phyloP scores from a whole-genome alignment of 2,113 vertebrate species.

The Corythaeola cristata region DNA sequence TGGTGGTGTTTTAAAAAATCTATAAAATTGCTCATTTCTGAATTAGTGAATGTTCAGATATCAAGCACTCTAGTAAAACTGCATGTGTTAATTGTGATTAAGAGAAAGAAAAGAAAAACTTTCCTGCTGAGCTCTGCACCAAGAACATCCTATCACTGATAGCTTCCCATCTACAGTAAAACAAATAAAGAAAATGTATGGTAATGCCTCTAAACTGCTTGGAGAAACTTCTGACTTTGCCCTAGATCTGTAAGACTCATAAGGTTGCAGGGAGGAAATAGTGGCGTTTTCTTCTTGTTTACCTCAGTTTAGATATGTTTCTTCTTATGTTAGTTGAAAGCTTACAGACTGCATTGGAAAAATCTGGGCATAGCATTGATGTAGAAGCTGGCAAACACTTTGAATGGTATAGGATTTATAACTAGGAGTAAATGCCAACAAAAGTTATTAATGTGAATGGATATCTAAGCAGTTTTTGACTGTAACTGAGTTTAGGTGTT shows the following conservation, averaged over 20 bases:
- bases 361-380: neutral
- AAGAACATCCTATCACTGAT: neutral
- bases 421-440: neutral
- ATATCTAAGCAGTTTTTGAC: neutral
- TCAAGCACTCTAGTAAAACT: neutral
- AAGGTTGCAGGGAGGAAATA: neutral
- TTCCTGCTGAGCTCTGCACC: neutral
- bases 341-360: neutral
- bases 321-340: neutral
- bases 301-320: neutral
- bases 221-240: neutral
- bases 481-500: neutral
- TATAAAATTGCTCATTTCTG: neutral
- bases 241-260: neutral
- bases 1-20: neutral
- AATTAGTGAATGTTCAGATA: neutral
- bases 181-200: neutral
- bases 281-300: neutral
- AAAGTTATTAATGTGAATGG: neutral
- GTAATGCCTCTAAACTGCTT: neutral
- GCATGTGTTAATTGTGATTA: neutral
- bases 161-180: neutral
- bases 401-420: neutral
- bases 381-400: neutral
- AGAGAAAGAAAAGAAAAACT: neutral